phyloP scores from a whole-genome alignment of 2,888 invertebrate species.

The Caradrina kadenii region DNA sequence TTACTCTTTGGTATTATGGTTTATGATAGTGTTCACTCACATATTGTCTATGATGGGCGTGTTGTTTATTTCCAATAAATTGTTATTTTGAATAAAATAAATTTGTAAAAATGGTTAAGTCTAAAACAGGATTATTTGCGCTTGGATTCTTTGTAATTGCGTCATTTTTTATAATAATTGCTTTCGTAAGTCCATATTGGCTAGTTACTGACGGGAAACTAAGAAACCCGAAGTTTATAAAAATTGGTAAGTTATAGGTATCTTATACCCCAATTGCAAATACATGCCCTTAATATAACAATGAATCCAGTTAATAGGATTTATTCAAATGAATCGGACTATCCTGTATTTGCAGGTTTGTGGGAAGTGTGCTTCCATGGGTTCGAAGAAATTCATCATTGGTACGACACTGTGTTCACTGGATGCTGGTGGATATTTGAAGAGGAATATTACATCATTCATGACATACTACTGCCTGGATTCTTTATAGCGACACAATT shows the following conservation, averaged over 20 bases:
- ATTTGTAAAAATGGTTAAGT: conserved; percentile 89
- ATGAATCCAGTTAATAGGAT: neutral
- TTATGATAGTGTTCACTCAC: too few relatives aligned
- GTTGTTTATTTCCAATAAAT: conserved; percentile 16
- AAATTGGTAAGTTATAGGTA: conserved; percentile 91
- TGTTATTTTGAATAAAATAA: conserved; percentile 15
- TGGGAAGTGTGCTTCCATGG: conserved; percentile 98
- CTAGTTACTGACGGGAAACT: conserved; percentile 95
- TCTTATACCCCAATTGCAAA: neutral
- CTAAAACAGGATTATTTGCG: conserved; percentile 92
- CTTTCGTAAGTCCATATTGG: conserved; percentile 97
- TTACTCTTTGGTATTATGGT: too few relatives aligned
- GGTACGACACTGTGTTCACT: conserved; percentile 95
- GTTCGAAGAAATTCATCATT: conserved; percentile 96
- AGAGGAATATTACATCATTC: conserved; percentile 98
- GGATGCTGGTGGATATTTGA: conserved; percentile 99
- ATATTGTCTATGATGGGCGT: conserved; percentile 44
- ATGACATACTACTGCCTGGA: conserved; percentile 96
- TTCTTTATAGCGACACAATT: conserved; percentile 98
- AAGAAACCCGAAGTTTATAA: conserved; percentile 94
- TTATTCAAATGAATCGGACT: neutral
- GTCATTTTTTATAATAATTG: conserved; percentile 93
- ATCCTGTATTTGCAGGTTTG: conserved; percentile 91
- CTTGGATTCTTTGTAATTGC: conserved; percentile 92
- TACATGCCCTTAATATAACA: too few relatives aligned